Evolutionary conservation across 2,797 vertebrate genomes (phyloP).

Genomic region (Centropyge bicolor): DNA sequence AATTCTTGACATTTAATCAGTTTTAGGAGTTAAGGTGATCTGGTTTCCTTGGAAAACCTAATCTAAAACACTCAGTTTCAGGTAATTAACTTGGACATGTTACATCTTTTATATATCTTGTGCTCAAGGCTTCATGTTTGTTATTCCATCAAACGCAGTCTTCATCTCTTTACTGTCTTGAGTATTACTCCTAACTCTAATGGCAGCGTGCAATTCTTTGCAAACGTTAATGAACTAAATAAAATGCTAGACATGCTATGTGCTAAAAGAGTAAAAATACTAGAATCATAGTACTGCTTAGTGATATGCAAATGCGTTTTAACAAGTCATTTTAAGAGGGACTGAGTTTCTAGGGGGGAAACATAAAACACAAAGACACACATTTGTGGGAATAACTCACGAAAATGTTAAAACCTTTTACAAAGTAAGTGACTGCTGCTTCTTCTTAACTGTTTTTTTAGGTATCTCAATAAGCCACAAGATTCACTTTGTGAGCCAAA

Average conservation of each 20-base stretch:
- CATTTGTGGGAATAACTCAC: constrained; percentile 12
- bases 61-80: background rate
- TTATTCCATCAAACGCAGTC: constrained; percentile 1
- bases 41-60: constrained; percentile 18
- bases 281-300: background rate
- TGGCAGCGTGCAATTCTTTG: background rate
- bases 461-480: constrained; percentile 6
- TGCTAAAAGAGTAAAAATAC: background rate
- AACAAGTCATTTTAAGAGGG: background rate
- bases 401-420: constrained; percentile 1
- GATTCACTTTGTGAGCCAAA: constrained; percentile 34
- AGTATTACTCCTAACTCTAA: background rate
- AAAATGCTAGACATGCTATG: background rate
- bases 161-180: background rate
- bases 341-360: no score
- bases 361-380: background rate
- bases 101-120: constrained; percentile 6
- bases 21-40: constrained; percentile 3
- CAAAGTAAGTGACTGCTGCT: constrained; percentile 15
- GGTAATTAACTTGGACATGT: constrained; percentile 17
- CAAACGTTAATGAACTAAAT: background rate
- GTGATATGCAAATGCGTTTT: background rate
- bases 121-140: background rate
- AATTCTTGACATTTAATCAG: constrained; percentile 40
- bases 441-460: constrained; percentile 19